Conservation (phyloP, 2,888 invertebrate genomes). For the Ganaspis brasiliensis region DNA sequence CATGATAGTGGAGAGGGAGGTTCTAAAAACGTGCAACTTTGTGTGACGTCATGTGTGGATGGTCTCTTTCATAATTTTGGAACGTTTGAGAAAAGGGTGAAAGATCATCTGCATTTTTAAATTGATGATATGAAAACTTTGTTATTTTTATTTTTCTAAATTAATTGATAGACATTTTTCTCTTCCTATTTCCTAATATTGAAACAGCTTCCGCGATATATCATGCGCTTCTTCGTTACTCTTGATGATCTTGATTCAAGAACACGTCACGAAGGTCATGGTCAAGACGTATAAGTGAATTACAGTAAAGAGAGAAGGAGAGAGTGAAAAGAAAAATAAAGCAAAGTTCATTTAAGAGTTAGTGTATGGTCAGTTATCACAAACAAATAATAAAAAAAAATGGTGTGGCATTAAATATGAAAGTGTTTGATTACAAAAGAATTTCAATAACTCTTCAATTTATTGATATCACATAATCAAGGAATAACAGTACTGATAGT, state of each 20-base stretch:
- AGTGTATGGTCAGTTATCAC: slow-evolving; percentile 45
- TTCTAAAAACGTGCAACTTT: too few species aligned
- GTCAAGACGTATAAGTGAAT: slow-evolving; percentile 3
- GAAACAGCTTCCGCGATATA: not conserved
- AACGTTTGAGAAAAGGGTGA: too few species aligned
- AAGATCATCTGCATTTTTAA: too few species aligned
- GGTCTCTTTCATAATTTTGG: too few species aligned
- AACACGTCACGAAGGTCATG: slow-evolving; percentile 42
- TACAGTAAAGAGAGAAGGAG: not conserved
- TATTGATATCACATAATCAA: not conserved
- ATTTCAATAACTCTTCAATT: not conserved
- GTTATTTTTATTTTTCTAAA: not conserved
- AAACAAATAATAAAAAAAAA: not conserved
- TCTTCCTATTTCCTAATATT: slow-evolving; percentile 10
- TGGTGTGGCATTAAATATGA: too few species aligned
- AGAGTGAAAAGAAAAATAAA: slow-evolving; percentile 30
- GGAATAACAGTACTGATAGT: not conserved
- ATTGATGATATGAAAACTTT: too few species aligned
- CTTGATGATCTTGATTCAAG: slow-evolving; percentile 47
- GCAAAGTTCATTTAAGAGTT: slow-evolving; percentile 57
- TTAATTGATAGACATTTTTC: not conserved
- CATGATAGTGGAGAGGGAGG: too few species aligned
- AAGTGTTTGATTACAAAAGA: not conserved
- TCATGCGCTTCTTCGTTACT: slow-evolving; percentile 40
- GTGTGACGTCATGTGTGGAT: too few species aligned